phyloP scores from a whole-genome alignment of 1,140 invertebrate species.

The Rhizoglyphus robini region DNA sequence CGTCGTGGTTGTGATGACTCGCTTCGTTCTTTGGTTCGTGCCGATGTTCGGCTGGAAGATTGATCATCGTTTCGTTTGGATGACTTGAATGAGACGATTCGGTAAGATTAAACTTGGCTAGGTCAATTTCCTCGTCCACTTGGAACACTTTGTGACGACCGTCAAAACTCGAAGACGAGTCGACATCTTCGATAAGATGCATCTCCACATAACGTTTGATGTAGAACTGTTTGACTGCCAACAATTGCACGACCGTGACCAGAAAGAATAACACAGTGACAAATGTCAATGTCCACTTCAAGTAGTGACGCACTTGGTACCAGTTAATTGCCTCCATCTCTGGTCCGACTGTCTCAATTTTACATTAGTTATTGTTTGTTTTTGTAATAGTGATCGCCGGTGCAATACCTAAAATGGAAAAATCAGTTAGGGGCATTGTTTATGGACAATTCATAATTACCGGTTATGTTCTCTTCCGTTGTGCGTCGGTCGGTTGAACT shows the following conservation, averaged over 20 bases:
- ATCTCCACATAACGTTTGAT: constrained; percentile 2
- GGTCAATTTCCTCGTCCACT: constrained; percentile 1
- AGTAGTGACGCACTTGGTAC: not conserved
- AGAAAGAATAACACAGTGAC: not conserved
- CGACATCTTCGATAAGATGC: not conserved
- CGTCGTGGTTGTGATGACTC: not conserved
- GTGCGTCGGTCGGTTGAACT: too few relatives aligned
- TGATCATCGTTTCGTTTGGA: not conserved
- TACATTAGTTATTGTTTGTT: too few relatives aligned
- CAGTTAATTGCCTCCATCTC: not conserved
- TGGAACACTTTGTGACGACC: not conserved
- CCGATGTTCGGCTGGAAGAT: not conserved
- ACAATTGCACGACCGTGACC: not conserved
- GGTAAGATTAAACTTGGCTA: not conserved
- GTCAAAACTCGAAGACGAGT: not conserved
- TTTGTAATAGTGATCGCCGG: not conserved
- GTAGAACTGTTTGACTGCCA: not conserved
- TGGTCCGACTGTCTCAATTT: too few relatives aligned
- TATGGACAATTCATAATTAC: too few relatives aligned
- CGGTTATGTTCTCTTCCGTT: too few relatives aligned
- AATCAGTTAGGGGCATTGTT: too few relatives aligned
- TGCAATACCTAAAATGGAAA: not conserved
- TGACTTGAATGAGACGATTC: not conserved
- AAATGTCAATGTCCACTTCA: not conserved
- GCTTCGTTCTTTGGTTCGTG: not conserved